Evolutionary conservation across 2,113 vertebrate genomes (phyloP).

Genomic region (Rostratula benghalensis): DNA sequence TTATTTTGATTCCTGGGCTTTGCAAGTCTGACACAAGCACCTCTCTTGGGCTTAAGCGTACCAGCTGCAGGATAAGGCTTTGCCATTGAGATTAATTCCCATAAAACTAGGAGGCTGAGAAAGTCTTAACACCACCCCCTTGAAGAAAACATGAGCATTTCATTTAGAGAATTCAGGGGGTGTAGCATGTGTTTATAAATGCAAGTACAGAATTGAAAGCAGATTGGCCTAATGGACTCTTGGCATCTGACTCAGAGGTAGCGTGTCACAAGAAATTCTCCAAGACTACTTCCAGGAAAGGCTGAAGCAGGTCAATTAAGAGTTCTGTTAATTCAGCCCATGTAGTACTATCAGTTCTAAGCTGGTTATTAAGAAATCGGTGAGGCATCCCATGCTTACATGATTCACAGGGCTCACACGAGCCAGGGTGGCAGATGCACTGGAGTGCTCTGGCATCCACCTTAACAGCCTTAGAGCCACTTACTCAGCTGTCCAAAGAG

Average conservation of each 20-base stretch:
- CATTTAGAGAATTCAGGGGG: not conserved
- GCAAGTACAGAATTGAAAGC: not conserved
- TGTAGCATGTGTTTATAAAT: not conserved
- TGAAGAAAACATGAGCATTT: not conserved
- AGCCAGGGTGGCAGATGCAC: not conserved
- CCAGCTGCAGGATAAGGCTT: not conserved
- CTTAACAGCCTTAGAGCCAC: constrained; percentile 25
- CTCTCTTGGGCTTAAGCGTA: not conserved
- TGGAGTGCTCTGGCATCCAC: not conserved
- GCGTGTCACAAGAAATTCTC: not conserved
- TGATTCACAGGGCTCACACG: not conserved
- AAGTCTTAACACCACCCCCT: not conserved
- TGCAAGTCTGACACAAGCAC: not conserved
- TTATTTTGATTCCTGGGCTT: not conserved
- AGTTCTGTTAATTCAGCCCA: not conserved
- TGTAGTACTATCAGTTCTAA: not conserved
- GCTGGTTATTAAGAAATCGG: not conserved
- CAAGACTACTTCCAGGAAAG: not conserved
- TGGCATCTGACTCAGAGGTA: not conserved
- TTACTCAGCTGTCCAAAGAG: constrained; percentile 94
- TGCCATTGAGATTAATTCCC: not conserved
- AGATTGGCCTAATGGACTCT: not conserved
- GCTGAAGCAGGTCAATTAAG: not conserved
- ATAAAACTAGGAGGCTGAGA: not conserved
- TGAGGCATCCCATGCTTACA: not conserved